Conservation (phyloP, 2,797 vertebrate species). For the Bradypus variegatus region DNA sequence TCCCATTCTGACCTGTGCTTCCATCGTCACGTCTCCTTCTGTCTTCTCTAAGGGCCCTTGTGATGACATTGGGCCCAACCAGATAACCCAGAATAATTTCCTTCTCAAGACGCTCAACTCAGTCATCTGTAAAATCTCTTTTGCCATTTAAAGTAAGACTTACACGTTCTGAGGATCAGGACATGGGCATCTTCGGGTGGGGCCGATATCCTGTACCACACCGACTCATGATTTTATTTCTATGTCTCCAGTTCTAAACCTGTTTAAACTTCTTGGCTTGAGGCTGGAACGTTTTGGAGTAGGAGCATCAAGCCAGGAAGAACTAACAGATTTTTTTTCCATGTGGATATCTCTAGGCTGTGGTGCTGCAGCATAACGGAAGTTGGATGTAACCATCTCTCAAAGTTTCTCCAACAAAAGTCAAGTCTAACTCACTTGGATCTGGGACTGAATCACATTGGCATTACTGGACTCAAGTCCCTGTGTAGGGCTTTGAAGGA, state of each 20-base stretch:
- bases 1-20: neutral
- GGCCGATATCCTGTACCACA: neutral
- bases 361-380: neutral
- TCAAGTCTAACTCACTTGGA: constrained; percentile 12
- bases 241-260: neutral
- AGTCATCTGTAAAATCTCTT: neutral
- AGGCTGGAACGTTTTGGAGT: neutral
- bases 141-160: neutral
- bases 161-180: neutral
- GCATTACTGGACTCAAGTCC: fast-evolving
- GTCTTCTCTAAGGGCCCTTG: neutral
- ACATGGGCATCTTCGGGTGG: neutral
- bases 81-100: neutral
- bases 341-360: neutral
- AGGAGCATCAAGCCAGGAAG: fast-evolving
- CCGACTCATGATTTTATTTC: neutral
- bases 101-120: neutral
- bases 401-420: neutral
- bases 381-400: neutral
- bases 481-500: constrained; percentile 9
- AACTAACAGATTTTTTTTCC: neutral
- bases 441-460: constrained; percentile 33
- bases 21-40: neutral
- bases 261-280: neutral
- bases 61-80: neutral